Conservation (phyloP, 92 coral and sea anemone genomes). For the Porites divaricata region DNA sequence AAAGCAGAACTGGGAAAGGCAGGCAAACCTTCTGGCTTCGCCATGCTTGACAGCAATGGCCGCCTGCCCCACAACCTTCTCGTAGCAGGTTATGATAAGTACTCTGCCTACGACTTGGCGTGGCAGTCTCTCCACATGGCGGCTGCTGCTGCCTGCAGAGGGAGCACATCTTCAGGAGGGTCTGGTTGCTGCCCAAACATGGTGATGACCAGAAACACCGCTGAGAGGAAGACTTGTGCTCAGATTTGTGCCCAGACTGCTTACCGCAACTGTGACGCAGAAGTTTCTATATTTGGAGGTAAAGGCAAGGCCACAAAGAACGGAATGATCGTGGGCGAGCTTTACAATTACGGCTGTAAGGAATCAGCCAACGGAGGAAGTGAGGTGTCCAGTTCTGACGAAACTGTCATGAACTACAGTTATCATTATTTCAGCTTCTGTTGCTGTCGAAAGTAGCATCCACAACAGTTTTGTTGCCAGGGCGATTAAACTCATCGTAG, state of each 20-base stretch:
- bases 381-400: slow-evolving; percentile 1
- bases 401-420: background rate
- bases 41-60: slow-evolving; percentile 21
- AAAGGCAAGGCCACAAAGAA: slow-evolving; percentile 31
- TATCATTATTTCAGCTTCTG: slow-evolving; percentile 36
- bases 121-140: slow-evolving; percentile 71
- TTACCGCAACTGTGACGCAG: slow-evolving; percentile 25
- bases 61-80: slow-evolving; percentile 44
- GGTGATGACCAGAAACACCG: slow-evolving; percentile 14
- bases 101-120: slow-evolving; percentile 41
- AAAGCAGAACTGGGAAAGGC: slow-evolving; percentile 14
- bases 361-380: background rate
- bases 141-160: slow-evolving; percentile 65
- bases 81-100: slow-evolving; percentile 35
- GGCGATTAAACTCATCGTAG: background rate
- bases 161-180: slow-evolving; percentile 54
- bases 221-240: slow-evolving; percentile 2
- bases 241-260: slow-evolving; percentile 6
- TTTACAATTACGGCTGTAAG: background rate
- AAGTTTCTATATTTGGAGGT: slow-evolving; percentile 36
- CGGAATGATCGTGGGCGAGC: background rate
- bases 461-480: background rate
- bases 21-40: slow-evolving; percentile 32
- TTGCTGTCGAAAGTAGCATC: slow-evolving; percentile 18
- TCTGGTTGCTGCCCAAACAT: slow-evolving; percentile 5